Conservation (phyloP, 2,888 invertebrate genomes). For the Ametastegia equiseti region DNA sequence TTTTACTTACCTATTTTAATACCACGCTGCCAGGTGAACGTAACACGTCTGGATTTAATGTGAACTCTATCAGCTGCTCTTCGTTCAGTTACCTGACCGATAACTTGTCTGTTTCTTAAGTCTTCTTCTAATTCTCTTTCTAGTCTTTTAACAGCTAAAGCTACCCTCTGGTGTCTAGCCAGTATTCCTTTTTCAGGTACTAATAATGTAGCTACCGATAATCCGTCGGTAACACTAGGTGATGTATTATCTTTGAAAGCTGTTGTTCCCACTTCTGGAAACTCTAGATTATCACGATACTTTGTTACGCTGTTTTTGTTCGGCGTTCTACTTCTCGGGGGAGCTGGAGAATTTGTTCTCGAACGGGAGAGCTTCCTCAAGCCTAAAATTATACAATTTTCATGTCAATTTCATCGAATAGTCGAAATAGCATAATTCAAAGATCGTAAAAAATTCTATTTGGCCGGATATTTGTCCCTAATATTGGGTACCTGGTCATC, state of each 20-base stretch:
- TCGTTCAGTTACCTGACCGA: constrained; percentile 81
- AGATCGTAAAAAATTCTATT: too few relatives aligned
- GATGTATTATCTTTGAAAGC: constrained; percentile 52
- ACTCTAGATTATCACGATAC: constrained; percentile 60
- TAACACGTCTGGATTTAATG: constrained; percentile 87
- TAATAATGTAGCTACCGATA: constrained; percentile 53
- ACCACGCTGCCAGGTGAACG: constrained; percentile 96
- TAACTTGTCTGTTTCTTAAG: constrained; percentile 79
- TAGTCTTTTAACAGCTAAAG: constrained; percentile 78
- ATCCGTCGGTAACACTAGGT: constrained; percentile 58
- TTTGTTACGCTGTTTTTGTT: constrained; percentile 61
- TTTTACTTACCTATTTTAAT: constrained; percentile 83
- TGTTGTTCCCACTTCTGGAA: constrained; percentile 54
- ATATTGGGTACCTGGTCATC: too few relatives aligned
- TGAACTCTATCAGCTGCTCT: constrained; percentile 80
- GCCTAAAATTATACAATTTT: constrained; percentile 46
- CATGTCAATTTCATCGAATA: neutral
- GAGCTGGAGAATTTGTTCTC: constrained; percentile 67
- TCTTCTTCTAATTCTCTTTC: constrained; percentile 82
- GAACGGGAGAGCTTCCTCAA: constrained; percentile 64
- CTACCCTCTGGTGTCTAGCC: constrained; percentile 70
- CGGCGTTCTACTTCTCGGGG: constrained; percentile 60
- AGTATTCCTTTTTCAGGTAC: constrained; percentile 58
- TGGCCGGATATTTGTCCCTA: too few relatives aligned
- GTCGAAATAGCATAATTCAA: too few relatives aligned